A percentile compares a stretch with the other conserved stretches of the same genome.
Evolutionary conservation across 2,113 vertebrate species (phyloP).

Genomic region (Tamias sibiricus): DNA sequence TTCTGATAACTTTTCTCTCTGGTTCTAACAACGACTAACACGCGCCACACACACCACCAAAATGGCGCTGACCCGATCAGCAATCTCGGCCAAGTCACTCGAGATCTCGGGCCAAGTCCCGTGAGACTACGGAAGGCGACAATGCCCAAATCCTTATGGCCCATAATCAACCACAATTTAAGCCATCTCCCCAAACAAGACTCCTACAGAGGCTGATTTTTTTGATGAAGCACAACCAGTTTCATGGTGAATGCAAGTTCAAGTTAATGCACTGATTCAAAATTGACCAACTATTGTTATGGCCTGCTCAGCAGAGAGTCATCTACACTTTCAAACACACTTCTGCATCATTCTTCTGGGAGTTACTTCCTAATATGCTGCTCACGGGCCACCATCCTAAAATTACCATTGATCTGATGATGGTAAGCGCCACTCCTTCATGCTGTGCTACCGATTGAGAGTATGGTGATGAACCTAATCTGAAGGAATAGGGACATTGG

Average conservation of each 20-base stretch:
- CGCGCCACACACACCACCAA: no score
- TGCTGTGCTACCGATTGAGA: not conserved
- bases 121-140: no score
- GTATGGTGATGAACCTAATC: not conserved
- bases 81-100: no score
- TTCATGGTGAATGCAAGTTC: not conserved
- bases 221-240: not conserved
- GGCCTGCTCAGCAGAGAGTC: accelerated
- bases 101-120: no score
- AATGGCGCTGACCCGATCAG: no score
- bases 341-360: accelerated
- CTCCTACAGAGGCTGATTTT: not conserved
- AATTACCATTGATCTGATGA: not conserved
- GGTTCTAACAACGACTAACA: no score
- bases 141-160: no score
- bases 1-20: no score
- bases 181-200: no score
- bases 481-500: not conserved
- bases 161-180: no score
- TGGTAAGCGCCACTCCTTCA: not conserved
- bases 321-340: not conserved
- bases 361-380: not conserved
- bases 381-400: not conserved
- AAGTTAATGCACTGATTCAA: not conserved
- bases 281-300: not conserved